phyloP scores from a whole-genome alignment of 2,797 vertebrate genomes.

The Streptopelia turtur region DNA sequence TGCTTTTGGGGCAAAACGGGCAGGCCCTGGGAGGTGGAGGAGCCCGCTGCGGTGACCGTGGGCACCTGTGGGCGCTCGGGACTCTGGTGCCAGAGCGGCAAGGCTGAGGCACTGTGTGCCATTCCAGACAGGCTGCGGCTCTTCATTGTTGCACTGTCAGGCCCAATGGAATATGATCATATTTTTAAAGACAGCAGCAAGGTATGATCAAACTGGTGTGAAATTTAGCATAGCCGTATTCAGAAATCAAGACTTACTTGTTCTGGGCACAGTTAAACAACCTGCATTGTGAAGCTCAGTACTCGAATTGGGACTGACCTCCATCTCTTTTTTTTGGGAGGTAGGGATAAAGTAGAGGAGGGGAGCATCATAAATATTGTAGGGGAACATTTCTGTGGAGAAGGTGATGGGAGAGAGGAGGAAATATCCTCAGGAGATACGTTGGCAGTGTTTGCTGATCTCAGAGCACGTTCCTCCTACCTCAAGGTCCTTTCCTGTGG shows the following conservation, averaged over 20 bases:
- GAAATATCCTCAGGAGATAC: background rate
- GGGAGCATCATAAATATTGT: background rate
- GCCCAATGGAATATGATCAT: background rate
- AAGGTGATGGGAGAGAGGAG: background rate
- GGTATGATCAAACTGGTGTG: background rate
- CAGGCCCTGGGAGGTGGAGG: background rate
- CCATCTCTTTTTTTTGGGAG: background rate
- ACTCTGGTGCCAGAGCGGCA: background rate
- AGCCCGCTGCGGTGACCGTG: background rate
- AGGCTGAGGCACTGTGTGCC: background rate
- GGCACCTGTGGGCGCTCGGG: background rate
- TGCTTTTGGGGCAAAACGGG: background rate
- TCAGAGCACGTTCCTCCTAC: background rate
- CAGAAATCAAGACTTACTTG: background rate
- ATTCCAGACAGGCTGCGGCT: background rate
- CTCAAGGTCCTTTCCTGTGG: conserved; percentile 79
- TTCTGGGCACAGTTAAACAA: background rate
- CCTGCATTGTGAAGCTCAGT: background rate
- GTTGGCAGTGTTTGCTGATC: background rate
- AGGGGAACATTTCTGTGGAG: background rate
- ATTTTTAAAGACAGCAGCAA: background rate
- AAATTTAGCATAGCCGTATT: background rate
- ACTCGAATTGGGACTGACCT: background rate
- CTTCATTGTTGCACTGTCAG: background rate
- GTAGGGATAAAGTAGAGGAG: background rate